Conservation (phyloP, 2,113 vertebrate genomes). For the Psittacus erithacus region DNA sequence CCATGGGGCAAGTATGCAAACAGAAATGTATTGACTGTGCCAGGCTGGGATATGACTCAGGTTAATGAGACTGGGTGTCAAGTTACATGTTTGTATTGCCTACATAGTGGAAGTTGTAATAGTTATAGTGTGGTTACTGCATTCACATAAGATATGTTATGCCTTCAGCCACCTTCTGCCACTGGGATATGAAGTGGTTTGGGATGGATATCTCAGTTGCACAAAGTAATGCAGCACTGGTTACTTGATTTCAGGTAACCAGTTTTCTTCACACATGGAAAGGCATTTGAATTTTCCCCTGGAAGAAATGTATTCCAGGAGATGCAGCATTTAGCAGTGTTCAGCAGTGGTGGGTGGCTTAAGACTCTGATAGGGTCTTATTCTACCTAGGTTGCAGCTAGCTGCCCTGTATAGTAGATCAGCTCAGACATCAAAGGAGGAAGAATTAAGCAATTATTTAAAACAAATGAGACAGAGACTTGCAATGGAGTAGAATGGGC, state of each 20-base stretch:
- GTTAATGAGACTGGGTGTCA: rapidly evolving
- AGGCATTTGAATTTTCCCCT: neutral
- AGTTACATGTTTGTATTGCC: neutral
- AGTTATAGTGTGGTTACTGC: neutral
- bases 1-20: neutral
- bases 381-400: rapidly evolving
- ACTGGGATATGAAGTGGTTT: neutral
- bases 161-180: neutral
- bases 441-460: neutral
- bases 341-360: neutral
- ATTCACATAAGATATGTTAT: neutral
- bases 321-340: neutral
- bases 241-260: neutral
- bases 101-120: neutral
- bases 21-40: neutral
- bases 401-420: neutral
- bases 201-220: neutral
- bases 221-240: neutral
- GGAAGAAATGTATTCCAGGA: neutral
- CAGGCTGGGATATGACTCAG: rapidly evolving
- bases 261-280: neutral
- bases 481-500: neutral
- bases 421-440: neutral
- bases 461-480: neutral
- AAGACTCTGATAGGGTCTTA: neutral